Evolutionary conservation across 2,888 invertebrate genomes (phyloP).

Genomic region (Rhodophaea formosa): DNA sequence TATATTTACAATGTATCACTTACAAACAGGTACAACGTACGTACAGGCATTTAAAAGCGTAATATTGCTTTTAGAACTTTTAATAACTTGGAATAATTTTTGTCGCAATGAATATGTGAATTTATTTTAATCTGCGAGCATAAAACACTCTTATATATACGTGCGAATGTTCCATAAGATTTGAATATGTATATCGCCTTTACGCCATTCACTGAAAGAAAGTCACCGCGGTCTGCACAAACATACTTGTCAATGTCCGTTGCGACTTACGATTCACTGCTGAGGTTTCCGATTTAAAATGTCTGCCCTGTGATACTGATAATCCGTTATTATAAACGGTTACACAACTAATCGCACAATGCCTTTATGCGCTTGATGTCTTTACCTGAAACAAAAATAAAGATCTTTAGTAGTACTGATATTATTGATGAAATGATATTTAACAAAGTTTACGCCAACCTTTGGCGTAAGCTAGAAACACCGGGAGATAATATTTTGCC

Average conservation of each 20-base stretch:
- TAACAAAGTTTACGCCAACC: no score
- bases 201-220: neutral
- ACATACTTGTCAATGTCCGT: neutral
- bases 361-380: neutral
- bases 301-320: constrained; percentile 5
- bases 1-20: no score
- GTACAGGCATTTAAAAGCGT: no score
- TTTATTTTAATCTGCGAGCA: neutral
- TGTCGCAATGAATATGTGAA: no score
- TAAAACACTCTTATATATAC: neutral
- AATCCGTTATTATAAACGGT: neutral
- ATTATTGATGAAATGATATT: no score
- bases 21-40: no score
- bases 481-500: no score
- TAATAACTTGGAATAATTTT: no score
- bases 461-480: no score
- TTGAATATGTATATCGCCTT: no score
- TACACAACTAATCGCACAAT: neutral
- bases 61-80: no score
- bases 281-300: constrained; percentile 9
- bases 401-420: neutral
- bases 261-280: constrained; percentile 4
- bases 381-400: constrained; percentile 43
- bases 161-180: neutral
- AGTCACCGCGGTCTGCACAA: neutral